Base-by-base conservation (phyloP, 2,797 vertebrate species). In the Coregonus ussuriensis region DNA sequence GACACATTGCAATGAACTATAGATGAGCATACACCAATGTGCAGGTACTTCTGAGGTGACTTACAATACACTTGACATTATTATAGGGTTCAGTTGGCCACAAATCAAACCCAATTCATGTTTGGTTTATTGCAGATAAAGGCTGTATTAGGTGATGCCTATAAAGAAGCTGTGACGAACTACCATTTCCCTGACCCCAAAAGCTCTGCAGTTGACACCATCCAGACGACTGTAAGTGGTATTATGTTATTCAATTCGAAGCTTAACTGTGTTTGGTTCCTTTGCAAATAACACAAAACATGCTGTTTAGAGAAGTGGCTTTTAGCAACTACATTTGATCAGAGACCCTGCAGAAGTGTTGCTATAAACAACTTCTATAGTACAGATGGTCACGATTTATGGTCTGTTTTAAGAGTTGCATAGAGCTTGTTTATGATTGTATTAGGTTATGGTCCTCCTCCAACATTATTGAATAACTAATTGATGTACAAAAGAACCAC, bases 151-250 rank as follows among this genome's bases (percentile, higher is more conserved):
- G 91, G 93, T 15, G 85, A 3, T 0, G 95, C 93, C 82, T 97
- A 94, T 77, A 62, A 85, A 21, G 83, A 88, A 0, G 96, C 96
- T 25, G 86, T 98, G 84, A 77, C 31, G 0, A 31, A 76, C 3
- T 99, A 99, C 93, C 96, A 94, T 0, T 6, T 73, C 75, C 95
- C 91, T 0, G 87, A 83, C 0, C 84, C 73, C 71, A 93, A 85
- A 82, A 96, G 94, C 0, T 1, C 76, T 37, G 95, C 95, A 0
- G 94, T 99, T 0, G 96, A 99, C 86, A 86, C 86, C 80, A 96
- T 98, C 84, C 98, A 99, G 93, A 95, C 21, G 77, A 97, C 84
- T 0, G 98, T 99, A 89, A 96, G 96, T 93, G 21, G 2, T 29
- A 29, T 35, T 74, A 9, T 67, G 52, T 47, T 47, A 25, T 74